Percentiles rank a stretch among this genome's conserved stretches.
Evolutionary conservation across 2,113 vertebrate genomes (phyloP).

Genomic region (Pachyramphus minor): DNA sequence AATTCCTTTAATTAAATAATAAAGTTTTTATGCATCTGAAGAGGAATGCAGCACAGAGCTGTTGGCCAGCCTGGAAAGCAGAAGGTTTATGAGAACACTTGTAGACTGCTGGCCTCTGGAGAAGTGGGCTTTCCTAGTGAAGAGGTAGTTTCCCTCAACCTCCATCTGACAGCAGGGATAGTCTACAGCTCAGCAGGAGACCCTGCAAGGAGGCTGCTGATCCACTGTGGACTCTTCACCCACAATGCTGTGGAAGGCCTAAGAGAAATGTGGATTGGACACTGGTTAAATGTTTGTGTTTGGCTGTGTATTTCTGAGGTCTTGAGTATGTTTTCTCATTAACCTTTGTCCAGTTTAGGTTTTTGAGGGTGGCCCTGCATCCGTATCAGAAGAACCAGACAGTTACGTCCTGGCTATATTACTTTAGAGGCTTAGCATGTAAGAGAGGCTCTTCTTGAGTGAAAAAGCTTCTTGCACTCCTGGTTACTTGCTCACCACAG

Average conservation of each 20-base stretch:
- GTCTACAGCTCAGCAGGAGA: not conserved
- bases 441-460: not conserved
- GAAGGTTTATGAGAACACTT: not conserved
- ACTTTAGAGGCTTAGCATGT: not conserved
- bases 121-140: not conserved
- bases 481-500: not conserved
- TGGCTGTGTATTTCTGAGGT: not conserved
- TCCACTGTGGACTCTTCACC: not conserved
- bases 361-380: not conserved
- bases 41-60: not conserved
- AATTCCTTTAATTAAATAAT: not conserved
- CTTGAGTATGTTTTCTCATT: not conserved
- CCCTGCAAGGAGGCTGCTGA: not conserved
- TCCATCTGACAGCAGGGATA: not conserved
- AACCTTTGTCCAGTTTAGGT: not conserved
- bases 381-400: not conserved
- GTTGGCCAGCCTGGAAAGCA: not conserved
- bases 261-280: not conserved
- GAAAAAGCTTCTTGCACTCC: not conserved
- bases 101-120: not conserved
- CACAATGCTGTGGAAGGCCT: not conserved
- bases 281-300: not conserved
- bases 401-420: rapidly evolving
- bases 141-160: not conserved
- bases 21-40: not conserved